Conservation (phyloP, 2,888 invertebrate species). For the Lasioglossum morio region DNA sequence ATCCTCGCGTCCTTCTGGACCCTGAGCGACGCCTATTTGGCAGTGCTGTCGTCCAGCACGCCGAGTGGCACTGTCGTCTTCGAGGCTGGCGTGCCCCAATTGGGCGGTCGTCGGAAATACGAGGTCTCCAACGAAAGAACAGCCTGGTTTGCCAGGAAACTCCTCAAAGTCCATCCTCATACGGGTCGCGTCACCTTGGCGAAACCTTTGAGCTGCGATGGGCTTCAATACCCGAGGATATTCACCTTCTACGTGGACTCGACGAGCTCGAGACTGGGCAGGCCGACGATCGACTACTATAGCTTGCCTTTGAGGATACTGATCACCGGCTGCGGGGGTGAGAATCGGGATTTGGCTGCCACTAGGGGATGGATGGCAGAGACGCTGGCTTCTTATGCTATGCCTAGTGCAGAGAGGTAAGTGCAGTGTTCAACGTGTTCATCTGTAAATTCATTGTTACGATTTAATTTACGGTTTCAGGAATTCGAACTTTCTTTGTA, state of each 20-base stretch:
- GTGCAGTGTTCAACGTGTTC: neutral
- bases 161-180: constrained; percentile 91
- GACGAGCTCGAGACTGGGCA: constrained; percentile 90
- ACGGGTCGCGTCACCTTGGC: constrained; percentile 91
- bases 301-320: constrained; percentile 92
- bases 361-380: constrained; percentile 95
- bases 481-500: no score
- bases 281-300: constrained; percentile 91
- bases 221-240: constrained; percentile 92
- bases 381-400: constrained; percentile 94
- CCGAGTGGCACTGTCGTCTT: constrained; percentile 90
- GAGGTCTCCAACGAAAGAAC: constrained; percentile 92
- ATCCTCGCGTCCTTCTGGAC: constrained; percentile 67
- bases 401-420: constrained; percentile 91
- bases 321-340: constrained; percentile 90
- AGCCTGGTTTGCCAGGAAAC: constrained; percentile 92
- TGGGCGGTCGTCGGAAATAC: constrained; percentile 92
- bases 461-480: no score
- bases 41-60: constrained; percentile 81
- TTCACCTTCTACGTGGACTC: constrained; percentile 95
- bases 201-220: constrained; percentile 91
- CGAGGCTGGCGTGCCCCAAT: constrained; percentile 92
- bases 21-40: constrained; percentile 78
- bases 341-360: constrained; percentile 88
- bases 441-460: no score